phyloP scores from a whole-genome alignment of 1,140 invertebrate species.

The Bombus sibiricus region DNA sequence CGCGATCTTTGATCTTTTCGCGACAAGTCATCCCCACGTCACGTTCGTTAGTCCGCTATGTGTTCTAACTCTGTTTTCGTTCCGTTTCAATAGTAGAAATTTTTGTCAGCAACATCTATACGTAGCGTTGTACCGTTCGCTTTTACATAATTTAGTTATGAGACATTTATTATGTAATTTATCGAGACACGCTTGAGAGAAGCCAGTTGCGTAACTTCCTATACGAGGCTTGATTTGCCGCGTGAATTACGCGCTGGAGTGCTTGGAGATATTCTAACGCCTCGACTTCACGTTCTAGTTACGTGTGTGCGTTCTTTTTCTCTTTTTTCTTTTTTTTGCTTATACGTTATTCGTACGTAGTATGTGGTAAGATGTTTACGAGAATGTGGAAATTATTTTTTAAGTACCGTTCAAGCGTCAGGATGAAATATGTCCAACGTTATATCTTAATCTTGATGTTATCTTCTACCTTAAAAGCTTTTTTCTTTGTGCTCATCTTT shows the following conservation, averaged over 20 bases:
- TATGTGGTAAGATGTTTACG: not conserved
- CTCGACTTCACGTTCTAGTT: not conserved
- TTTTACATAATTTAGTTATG: conserved; percentile 47
- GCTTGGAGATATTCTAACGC: conserved; percentile 16
- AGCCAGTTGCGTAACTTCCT: conserved; percentile 15
- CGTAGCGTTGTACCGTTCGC: not conserved
- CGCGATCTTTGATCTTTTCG: too few relatives aligned
- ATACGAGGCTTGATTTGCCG: conserved; percentile 27
- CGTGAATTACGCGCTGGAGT: conserved; percentile 24
- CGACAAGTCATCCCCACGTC: too few relatives aligned
- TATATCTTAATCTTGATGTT: not conserved
- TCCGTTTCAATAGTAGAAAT: not conserved
- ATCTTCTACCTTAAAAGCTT: not conserved
- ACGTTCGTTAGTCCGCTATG: not conserved
- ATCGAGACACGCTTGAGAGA: conserved; percentile 41
- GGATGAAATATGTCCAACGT: not conserved
- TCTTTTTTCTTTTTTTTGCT: not conserved
- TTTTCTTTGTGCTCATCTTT: not conserved
- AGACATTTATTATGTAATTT: conserved; percentile 52
- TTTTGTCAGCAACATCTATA: not conserved
- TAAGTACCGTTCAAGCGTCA: too few relatives aligned
- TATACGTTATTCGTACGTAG: not conserved
- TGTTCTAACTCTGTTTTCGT: not conserved
- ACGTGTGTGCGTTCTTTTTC: not conserved
- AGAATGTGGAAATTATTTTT: not conserved